Base-by-base conservation (phyloP, 1,140 invertebrate genomes). In the Mamestra configurata region DNA sequence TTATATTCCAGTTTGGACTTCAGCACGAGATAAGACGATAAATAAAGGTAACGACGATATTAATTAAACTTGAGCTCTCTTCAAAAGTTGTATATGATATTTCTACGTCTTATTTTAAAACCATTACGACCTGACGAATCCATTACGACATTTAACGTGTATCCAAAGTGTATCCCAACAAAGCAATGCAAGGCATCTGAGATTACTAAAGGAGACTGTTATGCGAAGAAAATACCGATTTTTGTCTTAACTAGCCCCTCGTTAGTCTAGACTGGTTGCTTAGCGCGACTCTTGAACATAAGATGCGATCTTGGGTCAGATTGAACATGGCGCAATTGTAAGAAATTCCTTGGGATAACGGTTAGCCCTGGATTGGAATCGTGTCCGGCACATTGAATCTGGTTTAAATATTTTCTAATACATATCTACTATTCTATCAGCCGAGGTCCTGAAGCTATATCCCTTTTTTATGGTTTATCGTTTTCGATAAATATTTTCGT, bases 201-300 rank as follows among this genome's bases (percentile, higher is more conserved):
- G 20, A 55, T 24, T 15, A 46, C 6, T 46, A 59, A 15, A 59
- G 24, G 24, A 31, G 11, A 22, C 61, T 22, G 35, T 40, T 40
- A 35, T 66, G 18, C 2, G 35, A 20, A 18, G 18, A 66, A 40
- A 61, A 66, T 64, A 20, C 35, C 18, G 61, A 66, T 66, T 8
- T 40, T 66, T 66, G n/a, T 66, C 61, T 66, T 35, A 57, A 35
- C 27, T 61, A 22, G 10, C 18, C 61, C 35, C 61, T 66, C 18
- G 61, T 66, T 66, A 66, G 61, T 59, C 6, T 40, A 40, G 35
- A 66, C 61, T 66, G 61, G 35, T 66, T 40, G 20, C 31, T n/a
- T n/a, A 64, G 24, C 11, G 11, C 59, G 59, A 35, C n/a, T 64
- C 35, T 40, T 11, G 61, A 11, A 20, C 18, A 66, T 40, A 20